Percentiles rank a stretch among this genome's conserved stretches.
Conservation (phyloP, 2,797 vertebrate species). For the Margarornis squamiger region DNA sequence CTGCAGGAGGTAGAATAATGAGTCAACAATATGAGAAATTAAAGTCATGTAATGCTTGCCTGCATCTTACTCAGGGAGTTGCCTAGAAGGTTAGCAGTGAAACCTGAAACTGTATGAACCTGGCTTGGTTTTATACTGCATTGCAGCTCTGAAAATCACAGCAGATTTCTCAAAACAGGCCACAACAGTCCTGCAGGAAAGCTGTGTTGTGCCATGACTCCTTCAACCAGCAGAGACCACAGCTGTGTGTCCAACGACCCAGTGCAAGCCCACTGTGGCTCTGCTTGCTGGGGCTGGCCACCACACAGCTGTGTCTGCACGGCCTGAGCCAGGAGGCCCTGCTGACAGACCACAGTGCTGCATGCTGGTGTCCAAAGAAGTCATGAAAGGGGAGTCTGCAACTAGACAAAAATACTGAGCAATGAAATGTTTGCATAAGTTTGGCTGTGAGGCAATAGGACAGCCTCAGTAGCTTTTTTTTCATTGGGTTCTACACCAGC, state of each 20-base stretch:
- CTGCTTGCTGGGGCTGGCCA: background rate
- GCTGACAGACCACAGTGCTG: background rate
- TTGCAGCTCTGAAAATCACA: background rate
- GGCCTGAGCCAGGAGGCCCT: background rate
- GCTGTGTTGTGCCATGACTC: background rate
- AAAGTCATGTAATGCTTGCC: background rate
- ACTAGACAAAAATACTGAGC: background rate
- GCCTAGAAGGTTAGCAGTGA: conserved; percentile 7
- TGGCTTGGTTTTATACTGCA: background rate
- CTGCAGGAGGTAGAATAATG: conserved; percentile 19
- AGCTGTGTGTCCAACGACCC: background rate
- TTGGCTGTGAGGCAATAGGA: background rate
- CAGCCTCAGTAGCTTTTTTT: background rate
- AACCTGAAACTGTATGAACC: conserved; percentile 11
- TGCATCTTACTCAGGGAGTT: background rate
- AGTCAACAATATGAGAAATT: conserved; percentile 17
- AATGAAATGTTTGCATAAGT: background rate
- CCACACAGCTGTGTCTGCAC: background rate
- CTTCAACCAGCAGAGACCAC: background rate
- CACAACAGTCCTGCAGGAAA: background rate
- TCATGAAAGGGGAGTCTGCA: background rate
- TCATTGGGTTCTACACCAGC: background rate
- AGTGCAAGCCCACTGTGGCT: accelerated
- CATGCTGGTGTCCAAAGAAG: background rate
- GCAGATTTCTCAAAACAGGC: conserved; percentile 8